These are phyloP conservation scores for Adoxophyes honmai DNA, from an alignment of 1,140 invertebrate species.

Conservation along the genomic window DNA sequence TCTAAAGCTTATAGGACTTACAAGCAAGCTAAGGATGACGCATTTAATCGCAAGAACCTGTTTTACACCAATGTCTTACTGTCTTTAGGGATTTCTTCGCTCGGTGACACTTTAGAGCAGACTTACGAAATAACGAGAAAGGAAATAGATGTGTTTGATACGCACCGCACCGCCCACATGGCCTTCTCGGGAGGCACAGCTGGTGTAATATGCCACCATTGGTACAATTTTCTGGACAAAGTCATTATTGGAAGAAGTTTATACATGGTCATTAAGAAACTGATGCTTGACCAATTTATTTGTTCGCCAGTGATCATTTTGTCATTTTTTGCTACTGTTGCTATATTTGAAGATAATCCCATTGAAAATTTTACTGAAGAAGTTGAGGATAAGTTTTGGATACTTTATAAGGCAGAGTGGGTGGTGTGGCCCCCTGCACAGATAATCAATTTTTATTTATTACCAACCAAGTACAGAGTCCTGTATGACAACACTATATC, in stretches of 20 bases:
- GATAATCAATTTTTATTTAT: slow-evolving; percentile 88
- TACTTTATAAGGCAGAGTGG: slow-evolving; percentile 88
- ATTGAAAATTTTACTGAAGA: slow-evolving; percentile 81
- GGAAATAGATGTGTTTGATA: slow-evolving; percentile 80
- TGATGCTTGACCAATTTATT: slow-evolving; percentile 90
- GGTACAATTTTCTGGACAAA: slow-evolving; percentile 81
- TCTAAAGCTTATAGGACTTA: slow-evolving; percentile 31
- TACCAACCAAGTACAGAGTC: slow-evolving; percentile 89
- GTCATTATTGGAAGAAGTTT: slow-evolving; percentile 82
- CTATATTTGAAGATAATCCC: slow-evolving; percentile 81
- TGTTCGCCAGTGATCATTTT: slow-evolving; percentile 90
- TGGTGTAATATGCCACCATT: slow-evolving; percentile 88
- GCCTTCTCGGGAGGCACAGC: slow-evolving; percentile 84
- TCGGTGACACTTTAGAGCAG: slow-evolving; percentile 90
- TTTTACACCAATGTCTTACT: slow-evolving; percentile 89
- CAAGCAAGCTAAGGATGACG: slow-evolving; percentile 31
- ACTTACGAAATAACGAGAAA: slow-evolving; percentile 84
- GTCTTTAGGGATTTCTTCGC: slow-evolving; percentile 84
- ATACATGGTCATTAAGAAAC: slow-evolving; percentile 86
- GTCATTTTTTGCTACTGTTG: slow-evolving; percentile 88
- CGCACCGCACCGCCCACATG: slow-evolving; percentile 85
- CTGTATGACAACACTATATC: slow-evolving; percentile 93
- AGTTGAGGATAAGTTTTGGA: slow-evolving; percentile 85
- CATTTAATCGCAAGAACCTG: slow-evolving; percentile 84
- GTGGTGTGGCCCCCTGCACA: slow-evolving; percentile 86